Base-by-base conservation (phyloP, 2,113 vertebrate genomes). In the Cebidichthys violaceus region DNA sequence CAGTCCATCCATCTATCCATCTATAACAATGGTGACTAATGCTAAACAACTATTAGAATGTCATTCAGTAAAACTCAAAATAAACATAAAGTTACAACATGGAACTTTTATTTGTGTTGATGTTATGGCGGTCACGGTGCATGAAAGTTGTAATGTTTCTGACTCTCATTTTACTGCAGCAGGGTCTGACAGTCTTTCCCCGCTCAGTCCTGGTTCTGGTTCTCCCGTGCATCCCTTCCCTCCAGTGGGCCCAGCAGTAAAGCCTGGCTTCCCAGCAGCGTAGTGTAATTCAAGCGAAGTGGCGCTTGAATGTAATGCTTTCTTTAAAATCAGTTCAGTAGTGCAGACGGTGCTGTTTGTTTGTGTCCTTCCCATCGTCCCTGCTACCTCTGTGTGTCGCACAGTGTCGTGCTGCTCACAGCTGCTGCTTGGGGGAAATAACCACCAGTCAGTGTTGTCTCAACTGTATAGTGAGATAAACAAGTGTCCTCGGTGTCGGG, bases 361-460 rank as follows among this genome's bases (percentile, higher is more conserved):
- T 20, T 37, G 22, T 66, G 0, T 50, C 31, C 2, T 18, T 54
- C 52, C 52, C 33, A 22, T 24, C 1, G 5, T 76, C 20, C 7
- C 17, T 74, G 65, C 59, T 82, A 52, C 17, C 7, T 22, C 62
- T 61, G 54, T 14, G 81, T 33, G 4, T 75, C 62, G 24, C 47
- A 64, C n/a, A 10, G 47, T 20, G 47, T 9, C 4, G 11, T 14
- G 17, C 9, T 24, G 59, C 65, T 70, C 59, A 81, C 17, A 64
- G 41, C 18, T 59, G 86, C 71, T 45, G 74, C 27, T 71, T 94
- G 94, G 31, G 93, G 92, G 43, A 94, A 89, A 76, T 94, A 94
- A 29, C 81, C 90, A 5, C 11, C 65, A 10, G 24, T 71, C 54
- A 78, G 60, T 9, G 3, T 5, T 3, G 27, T 37, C 61, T 82